These are phyloP conservation scores for Nomada ruficornis DNA, from an alignment of 2,888 invertebrate species.

Conservation along the genomic window DNA sequence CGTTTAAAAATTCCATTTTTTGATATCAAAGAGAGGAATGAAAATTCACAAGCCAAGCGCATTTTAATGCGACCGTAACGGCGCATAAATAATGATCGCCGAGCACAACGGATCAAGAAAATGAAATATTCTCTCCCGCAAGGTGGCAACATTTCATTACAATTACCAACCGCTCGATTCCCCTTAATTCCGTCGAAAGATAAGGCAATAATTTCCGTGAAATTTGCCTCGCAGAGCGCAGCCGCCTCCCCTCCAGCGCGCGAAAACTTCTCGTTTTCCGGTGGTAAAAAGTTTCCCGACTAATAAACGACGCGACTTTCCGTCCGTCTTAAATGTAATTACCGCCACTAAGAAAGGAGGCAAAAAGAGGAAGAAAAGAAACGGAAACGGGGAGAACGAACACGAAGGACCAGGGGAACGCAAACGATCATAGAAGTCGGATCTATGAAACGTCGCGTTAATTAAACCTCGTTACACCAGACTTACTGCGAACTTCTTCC, in stretches of 20 bases:
- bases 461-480: slow-evolving; percentile 53
- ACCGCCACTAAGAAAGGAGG: neutral
- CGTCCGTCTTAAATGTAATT: slow-evolving; percentile 38
- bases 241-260: neutral
- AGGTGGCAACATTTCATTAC: slow-evolving; percentile 24
- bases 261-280: slow-evolving; percentile 19
- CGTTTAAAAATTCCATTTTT: too few relatives aligned
- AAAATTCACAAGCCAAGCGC: too few relatives aligned
- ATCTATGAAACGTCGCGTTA: slow-evolving; percentile 43
- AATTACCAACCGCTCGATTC: slow-evolving; percentile 10
- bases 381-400: neutral
- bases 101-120: too few relatives aligned
- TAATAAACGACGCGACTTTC: slow-evolving; percentile 42
- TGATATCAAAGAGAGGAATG: too few relatives aligned
- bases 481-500: slow-evolving; percentile 28
- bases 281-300: slow-evolving; percentile 36
- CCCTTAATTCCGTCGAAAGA: neutral
- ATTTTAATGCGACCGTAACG: too few relatives aligned
- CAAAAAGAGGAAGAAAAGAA: neutral
- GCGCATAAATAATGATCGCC: too few relatives aligned
- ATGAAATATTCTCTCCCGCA: too few relatives aligned
- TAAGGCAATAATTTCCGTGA: slow-evolving; percentile 12
- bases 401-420: neutral
- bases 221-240: slow-evolving; percentile 15
- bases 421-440: slow-evolving; percentile 36